Percentiles rank a stretch among this genome's conserved stretches.
These are phyloP conservation scores for Amphibalanus amphitrite DNA, from an alignment of 1,140 invertebrate genomes.

Conservation along the genomic window DNA sequence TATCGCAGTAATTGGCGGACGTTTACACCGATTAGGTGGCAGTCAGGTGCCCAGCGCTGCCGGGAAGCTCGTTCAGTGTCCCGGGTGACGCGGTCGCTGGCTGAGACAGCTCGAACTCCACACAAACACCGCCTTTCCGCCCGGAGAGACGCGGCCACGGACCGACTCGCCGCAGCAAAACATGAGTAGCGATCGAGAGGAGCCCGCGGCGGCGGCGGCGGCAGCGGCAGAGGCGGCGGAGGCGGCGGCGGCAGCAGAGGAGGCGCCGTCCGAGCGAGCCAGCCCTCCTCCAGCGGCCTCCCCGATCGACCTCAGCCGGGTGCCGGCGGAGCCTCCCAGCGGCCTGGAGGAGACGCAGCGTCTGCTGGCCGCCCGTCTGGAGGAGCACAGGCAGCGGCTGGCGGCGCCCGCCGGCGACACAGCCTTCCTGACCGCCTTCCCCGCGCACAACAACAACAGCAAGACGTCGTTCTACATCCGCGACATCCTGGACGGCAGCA, in stretches of 20 bases:
- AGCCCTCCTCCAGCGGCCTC: background rate
- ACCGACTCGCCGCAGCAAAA: no score
- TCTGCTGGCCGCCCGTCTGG: background rate
- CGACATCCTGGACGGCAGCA: conserved; percentile 15
- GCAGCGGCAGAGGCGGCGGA: no score
- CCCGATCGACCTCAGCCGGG: background rate
- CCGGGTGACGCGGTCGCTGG: no score
- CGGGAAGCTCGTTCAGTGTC: background rate
- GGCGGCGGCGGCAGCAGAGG: background rate
- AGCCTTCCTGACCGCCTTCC: background rate
- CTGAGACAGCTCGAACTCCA: background rate
- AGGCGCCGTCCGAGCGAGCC: background rate
- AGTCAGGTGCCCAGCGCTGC: background rate
- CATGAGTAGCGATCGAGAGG: background rate
- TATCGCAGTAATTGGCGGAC: background rate
- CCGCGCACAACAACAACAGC: background rate
- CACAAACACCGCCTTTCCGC: background rate
- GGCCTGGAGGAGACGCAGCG: background rate
- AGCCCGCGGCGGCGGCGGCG: no score
- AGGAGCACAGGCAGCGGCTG: background rate
- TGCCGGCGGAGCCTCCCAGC: background rate
- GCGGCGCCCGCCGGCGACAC: background rate
- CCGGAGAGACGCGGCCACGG: background rate
- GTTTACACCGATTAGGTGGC: background rate
- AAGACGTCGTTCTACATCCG: conserved; percentile 15